Evolutionary conservation across 2,113 vertebrate species (phyloP), one percentile per base, ranked within the genome.

Genomic region (Lasiurus cinereus): DNA sequence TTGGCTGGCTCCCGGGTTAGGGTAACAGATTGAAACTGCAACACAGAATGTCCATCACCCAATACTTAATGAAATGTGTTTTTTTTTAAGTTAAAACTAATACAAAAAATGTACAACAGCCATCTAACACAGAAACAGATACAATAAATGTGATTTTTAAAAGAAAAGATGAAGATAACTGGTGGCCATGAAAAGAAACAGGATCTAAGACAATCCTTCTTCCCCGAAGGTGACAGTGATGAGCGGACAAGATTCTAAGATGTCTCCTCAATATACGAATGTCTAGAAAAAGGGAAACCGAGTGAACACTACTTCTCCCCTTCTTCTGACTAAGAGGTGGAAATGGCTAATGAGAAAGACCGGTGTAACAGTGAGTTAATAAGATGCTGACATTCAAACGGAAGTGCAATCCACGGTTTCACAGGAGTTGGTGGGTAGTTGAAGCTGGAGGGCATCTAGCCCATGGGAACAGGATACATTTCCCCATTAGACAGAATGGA

Each of bases 131-230:
- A 46, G 82, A 92, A 79, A 67, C 24, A 88, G 29, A 39, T 46
- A 27, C 7, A 78, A 50, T 70, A 27, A 70, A 77, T 31, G 39
- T 78, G 66, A 56, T 24, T 74, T 90, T 79, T 29, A 27, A 87
- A 74, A 93, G 46, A 74, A 92, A 89, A 94, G 36, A 64, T 39
- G 27, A 73, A 91, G 79, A 64, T 29, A 78, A 64, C 54, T 16
- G n/a, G 83, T 52, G 64, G 29, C 46, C 48, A 93, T 69, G 36
- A 29, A 79, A 16, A 48, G 56, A 93, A 79, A 50, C 15, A 56
- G 87, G n/a, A 79, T 84, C 69, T 69, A 83, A 12, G 62, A 64
- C 83, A 64, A 33, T 27, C 14, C 24, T 43, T 87, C 50, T 67
- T 15, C 24, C 50, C 19, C 50, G 64, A 31, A 39, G 21, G 22